Base-by-base conservation (phyloP, 1,140 invertebrate species). In the Brachionus paranguensis region DNA sequence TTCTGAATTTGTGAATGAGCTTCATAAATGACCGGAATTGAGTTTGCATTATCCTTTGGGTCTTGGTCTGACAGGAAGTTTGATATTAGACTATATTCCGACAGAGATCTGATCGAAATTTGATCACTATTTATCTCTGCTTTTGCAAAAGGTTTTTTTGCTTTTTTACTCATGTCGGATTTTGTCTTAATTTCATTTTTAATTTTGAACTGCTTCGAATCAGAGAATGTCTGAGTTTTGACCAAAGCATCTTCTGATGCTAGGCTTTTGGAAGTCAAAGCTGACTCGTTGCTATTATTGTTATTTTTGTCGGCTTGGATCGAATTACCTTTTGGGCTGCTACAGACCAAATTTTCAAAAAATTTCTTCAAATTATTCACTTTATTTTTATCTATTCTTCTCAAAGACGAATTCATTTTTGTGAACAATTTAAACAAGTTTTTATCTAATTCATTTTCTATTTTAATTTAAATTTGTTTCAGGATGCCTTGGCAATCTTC, bases 331-430 rank as follows among this genome's bases (percentile, higher is more conserved):
- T 24, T 43, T 20, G 24, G 10, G 24, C 24, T 74, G n/a, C 12
- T 50, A 27, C 20, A 50, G 11, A 76, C 14, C 33, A 76, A 76
- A 24, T 76, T 76, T 50, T 76, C 72, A 76, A 76, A 76, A 76
- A 76, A 76, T 3, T 50, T 76, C 27, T 76, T 76, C 27, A 76
- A 76, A 76, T 17, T 76, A 29, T 76, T 50, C 6, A 76, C 43
- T 27, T 76, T 76, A 41, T 50, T 76, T 76, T 76, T 76, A 12
- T 72, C 68, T 8, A 72, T 72, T 72, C 50, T 76, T 12, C 45
- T 76, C 72, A 50, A 27, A 47, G 41, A 47, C 20, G 72, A 76
- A 76, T 76, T 45, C 72, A 76, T 76, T 76, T 76, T 50, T 76
- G n/a, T 14, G 11, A 24, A 27, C 17, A 53, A 53, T 53, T 37